phyloP scores from a whole-genome alignment of 1,140 invertebrate species.

The Aphidius gifuensis region DNA sequence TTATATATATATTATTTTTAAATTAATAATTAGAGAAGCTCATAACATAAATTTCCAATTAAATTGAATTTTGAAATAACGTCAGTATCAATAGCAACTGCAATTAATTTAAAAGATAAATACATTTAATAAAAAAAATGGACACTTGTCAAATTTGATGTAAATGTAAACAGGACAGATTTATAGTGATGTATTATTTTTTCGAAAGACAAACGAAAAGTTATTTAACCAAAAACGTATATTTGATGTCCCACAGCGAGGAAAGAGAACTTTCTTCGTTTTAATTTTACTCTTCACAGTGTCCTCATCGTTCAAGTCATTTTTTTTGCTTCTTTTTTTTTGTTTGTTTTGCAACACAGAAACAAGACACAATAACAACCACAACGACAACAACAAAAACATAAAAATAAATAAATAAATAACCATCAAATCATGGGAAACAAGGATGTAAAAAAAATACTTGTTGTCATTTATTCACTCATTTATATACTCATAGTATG shows the following conservation, averaged over 20 bases:
- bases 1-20: no score
- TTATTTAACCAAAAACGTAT: conserved; percentile 8
- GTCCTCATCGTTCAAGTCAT: conserved; percentile 9
- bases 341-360: no score
- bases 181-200: conserved; percentile 19
- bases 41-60: no score
- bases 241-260: conserved; percentile 18
- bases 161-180: conserved; percentile 17
- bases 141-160: conserved; percentile 18
- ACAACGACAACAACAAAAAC: conserved; percentile 7
- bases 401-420: conserved; percentile 30
- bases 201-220: no score
- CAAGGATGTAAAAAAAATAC: no score
- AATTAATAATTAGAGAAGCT: no score
- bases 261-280: conserved; percentile 1
- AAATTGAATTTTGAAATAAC: background rate
- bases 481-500: no score
- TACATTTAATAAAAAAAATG: conserved; percentile 17
- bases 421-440: no score
- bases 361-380: conserved; percentile 9
- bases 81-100: background rate
- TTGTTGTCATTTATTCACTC: no score
- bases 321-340: no score
- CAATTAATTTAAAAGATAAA: conserved; percentile 4
- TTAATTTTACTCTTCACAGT: background rate